Conservation (phyloP, 1,140 invertebrate genomes). For the Zelostemma sp. region DNA sequence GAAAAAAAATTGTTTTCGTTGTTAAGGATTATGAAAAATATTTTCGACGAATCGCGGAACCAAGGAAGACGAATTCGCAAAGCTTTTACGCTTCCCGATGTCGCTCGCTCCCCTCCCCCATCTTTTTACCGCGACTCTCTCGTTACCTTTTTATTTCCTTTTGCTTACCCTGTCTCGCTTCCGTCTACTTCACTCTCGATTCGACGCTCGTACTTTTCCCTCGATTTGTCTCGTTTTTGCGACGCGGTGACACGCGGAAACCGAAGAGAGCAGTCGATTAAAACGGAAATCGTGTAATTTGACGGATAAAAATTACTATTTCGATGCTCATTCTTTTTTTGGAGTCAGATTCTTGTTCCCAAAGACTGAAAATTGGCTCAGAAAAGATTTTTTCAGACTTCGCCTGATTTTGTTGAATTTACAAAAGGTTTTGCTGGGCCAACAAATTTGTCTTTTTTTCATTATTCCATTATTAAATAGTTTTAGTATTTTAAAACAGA, state of each 20-base stretch:
- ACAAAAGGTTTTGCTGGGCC: no score
- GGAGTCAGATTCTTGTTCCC: no score
- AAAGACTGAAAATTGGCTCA: no score
- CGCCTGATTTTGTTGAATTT: no score
- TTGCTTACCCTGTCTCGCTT: conserved; percentile 21
- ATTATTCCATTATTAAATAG: no score
- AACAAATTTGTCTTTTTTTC: no score
- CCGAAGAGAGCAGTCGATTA: not conserved
- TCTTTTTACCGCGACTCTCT: conserved; percentile 7
- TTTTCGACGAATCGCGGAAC: no score
- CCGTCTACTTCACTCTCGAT: conserved; percentile 31
- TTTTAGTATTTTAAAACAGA: no score
- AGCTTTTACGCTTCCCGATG: conserved; percentile 36
- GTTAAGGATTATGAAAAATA: no score
- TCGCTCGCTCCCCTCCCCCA: conserved; percentile 19
- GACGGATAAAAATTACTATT: not conserved
- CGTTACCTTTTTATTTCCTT: conserved; percentile 13
- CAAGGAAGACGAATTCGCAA: no score
- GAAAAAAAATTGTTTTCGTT: no score
- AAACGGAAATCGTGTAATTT: not conserved
- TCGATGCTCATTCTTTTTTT: not conserved
- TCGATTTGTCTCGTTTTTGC: conserved; percentile 4
- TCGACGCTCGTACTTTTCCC: conserved; percentile 24
- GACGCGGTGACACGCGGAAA: conserved; percentile 18
- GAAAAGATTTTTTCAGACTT: no score